Conservation (phyloP, 2,113 vertebrate species). For the Aldabrachelys gigantea region DNA sequence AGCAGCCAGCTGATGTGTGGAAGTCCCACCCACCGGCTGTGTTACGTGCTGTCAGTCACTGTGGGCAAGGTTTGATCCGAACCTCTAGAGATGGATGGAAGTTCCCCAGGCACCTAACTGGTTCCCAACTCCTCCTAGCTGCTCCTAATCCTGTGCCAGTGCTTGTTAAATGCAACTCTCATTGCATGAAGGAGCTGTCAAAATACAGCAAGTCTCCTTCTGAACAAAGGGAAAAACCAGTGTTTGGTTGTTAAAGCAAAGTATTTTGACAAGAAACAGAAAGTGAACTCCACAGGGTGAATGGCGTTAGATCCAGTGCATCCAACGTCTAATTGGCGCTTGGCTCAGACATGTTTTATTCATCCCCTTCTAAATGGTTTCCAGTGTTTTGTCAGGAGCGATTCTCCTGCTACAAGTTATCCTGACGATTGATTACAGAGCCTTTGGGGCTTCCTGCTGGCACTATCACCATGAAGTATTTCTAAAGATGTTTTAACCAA, state of each 20-base stretch:
- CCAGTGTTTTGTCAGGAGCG: constrained; percentile 13
- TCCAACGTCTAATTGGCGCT: background rate
- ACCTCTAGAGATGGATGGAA: background rate
- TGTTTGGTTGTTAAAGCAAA: background rate
- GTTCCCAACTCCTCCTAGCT: background rate
- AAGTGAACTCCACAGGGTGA: background rate
- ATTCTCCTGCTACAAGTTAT: background rate
- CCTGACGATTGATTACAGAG: background rate
- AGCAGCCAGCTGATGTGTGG: background rate
- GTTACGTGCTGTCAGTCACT: background rate
- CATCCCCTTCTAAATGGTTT: constrained; percentile 7
- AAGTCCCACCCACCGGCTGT: background rate
- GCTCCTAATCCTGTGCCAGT: background rate
- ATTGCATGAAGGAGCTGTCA: background rate
- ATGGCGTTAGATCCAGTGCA: background rate
- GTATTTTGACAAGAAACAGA: background rate
- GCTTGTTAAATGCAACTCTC: background rate
- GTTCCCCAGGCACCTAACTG: background rate
- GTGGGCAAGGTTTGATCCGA: background rate
- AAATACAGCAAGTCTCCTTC: background rate
- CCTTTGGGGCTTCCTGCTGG: background rate
- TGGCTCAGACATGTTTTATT: constrained; percentile 5
- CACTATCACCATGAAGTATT: background rate
- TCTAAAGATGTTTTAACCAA: background rate
- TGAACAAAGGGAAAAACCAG: background rate